Evolutionary conservation across 2,888 invertebrate genomes (phyloP).

Genomic region (Leptinotarsa juncta): DNA sequence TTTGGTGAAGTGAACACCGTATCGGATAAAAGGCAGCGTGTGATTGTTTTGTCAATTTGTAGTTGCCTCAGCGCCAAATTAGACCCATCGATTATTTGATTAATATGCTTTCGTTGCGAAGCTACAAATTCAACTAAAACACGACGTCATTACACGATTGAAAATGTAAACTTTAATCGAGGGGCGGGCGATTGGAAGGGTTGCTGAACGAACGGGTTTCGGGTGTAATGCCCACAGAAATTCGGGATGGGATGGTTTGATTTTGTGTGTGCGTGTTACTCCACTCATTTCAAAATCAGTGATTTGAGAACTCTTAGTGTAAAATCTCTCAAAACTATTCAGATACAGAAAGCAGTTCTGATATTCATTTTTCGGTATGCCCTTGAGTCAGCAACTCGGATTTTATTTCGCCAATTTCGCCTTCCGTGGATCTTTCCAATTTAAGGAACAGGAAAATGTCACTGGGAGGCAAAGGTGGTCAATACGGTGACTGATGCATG

Average conservation of each 20-base stretch:
- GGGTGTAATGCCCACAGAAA: constrained; percentile 4
- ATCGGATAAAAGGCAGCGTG: constrained; percentile 57
- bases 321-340: no score
- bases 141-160: constrained; percentile 48
- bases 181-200: constrained; percentile 16
- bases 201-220: neutral
- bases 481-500: no score
- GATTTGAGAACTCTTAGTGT: no score
- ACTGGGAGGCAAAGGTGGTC: no score
- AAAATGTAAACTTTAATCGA: constrained; percentile 42
- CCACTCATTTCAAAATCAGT: no score
- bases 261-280: neutral
- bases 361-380: no score
- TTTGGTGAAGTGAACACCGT: constrained; percentile 56
- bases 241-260: neutral
- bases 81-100: constrained; percentile 64
- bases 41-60: constrained; percentile 64
- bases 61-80: constrained; percentile 62
- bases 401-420: no score
- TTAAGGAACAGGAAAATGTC: no score
- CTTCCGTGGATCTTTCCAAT: no score
- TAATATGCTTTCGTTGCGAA: constrained; percentile 53
- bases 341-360: no score
- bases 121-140: constrained; percentile 53
- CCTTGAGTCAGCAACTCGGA: no score